phyloP scores from a whole-genome alignment of 1,140 invertebrate genomes.

The Manduca sexta region DNA sequence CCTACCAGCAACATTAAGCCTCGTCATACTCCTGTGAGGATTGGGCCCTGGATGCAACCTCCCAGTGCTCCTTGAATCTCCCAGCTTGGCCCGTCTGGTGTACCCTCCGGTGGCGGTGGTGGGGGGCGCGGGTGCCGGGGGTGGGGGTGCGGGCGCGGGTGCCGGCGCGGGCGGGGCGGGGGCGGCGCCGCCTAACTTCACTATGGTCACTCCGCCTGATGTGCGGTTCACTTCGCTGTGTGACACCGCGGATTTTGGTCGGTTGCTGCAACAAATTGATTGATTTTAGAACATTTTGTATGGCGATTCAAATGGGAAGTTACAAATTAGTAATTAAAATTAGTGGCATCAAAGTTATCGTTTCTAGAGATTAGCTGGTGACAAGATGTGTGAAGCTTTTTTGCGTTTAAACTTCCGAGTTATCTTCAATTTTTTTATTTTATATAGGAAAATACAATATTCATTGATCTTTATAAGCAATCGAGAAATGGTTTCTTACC shows the following conservation, averaged over 20 bases:
- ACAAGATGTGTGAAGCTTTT: too few species aligned
- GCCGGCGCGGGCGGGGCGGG: constrained; percentile 22
- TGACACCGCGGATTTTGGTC: constrained; percentile 36
- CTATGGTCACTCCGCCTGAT: constrained; percentile 82
- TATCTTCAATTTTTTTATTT: too few species aligned
- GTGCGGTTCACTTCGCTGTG: constrained; percentile 78
- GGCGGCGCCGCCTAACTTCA: constrained; percentile 77
- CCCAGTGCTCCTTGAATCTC: constrained; percentile 81
- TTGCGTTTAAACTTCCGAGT: too few species aligned
- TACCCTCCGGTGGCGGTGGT: constrained; percentile 56
- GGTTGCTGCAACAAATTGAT: constrained; percentile 20
- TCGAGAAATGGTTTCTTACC: too few species aligned
- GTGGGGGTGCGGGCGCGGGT: constrained; percentile 10
- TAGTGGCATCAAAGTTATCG: too few species aligned
- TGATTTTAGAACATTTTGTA: too few species aligned
- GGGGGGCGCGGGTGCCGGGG: neutral
- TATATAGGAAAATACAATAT: too few species aligned
- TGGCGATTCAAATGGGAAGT: too few species aligned
- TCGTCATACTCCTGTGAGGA: constrained; percentile 82
- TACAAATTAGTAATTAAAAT: too few species aligned
- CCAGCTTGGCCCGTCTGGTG: constrained; percentile 76
- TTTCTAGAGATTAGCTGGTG: too few species aligned
- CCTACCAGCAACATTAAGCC: constrained; percentile 79
- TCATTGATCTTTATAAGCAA: too few species aligned
- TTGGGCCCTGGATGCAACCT: constrained; percentile 79